Evolutionary conservation across 2,888 invertebrate species (phyloP).

Genomic region (Eupithecia centaureata): DNA sequence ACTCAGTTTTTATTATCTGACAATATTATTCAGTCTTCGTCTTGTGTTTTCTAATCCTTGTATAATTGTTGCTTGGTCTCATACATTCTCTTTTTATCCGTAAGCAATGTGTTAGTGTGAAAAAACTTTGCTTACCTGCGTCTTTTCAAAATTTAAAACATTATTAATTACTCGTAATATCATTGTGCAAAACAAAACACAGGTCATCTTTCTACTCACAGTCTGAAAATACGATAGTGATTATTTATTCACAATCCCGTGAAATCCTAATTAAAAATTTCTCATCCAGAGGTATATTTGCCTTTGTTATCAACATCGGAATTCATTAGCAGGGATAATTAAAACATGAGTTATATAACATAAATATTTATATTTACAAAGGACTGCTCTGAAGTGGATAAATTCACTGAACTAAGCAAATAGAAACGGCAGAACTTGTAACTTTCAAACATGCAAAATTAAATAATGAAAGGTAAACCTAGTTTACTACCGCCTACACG

Average conservation of each 20-base stretch:
- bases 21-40: too few relatives aligned
- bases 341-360: slow-evolving; percentile 30
- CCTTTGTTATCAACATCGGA: slow-evolving; percentile 38
- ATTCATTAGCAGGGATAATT: slow-evolving; percentile 41
- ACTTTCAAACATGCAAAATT: not conserved
- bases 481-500: not conserved
- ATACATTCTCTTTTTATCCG: too few relatives aligned
- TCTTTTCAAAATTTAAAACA: too few relatives aligned
- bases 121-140: too few relatives aligned
- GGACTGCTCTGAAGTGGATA: slow-evolving; percentile 19
- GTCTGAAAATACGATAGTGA: not conserved
- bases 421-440: not conserved
- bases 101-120: too few relatives aligned
- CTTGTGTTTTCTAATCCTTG: too few relatives aligned
- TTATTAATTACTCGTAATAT: too few relatives aligned
- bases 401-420: slow-evolving; percentile 17
- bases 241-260: slow-evolving; percentile 8
- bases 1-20: too few relatives aligned
- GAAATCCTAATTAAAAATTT: slow-evolving; percentile 13
- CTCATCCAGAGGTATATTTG: slow-evolving; percentile 27
- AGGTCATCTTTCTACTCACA: not conserved
- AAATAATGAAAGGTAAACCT: slow-evolving; percentile 2
- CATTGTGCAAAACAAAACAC: too few relatives aligned
- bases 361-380: slow-evolving; percentile 25
- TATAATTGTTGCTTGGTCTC: too few relatives aligned